These are phyloP conservation scores for Synanthedon formicaeformis DNA, from an alignment of 2,888 invertebrate genomes.

Conservation along the genomic window DNA sequence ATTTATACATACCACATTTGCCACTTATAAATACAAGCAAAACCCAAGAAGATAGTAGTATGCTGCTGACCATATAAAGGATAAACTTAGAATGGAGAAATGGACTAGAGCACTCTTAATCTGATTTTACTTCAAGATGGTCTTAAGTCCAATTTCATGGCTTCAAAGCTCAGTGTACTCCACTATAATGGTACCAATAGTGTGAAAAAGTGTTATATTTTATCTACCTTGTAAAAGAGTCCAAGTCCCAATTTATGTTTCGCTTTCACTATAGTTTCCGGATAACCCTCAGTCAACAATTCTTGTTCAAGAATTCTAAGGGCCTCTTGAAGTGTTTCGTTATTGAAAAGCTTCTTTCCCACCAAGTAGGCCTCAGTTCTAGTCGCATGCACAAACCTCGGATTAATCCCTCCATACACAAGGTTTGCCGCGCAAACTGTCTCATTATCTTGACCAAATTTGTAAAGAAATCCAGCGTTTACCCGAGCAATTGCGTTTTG, in stretches of 20 bases:
- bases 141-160: neutral
- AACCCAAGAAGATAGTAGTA: too few relatives aligned
- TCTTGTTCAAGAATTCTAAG: constrained; percentile 25
- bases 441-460: constrained; percentile 27
- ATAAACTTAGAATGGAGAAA: too few relatives aligned
- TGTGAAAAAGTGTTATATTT: neutral
- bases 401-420: constrained; percentile 71
- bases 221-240: constrained; percentile 73
- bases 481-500: constrained; percentile 81
- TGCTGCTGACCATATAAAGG: too few relatives aligned
- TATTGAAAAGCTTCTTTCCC: constrained; percentile 42
- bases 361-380: constrained; percentile 61
- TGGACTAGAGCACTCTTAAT: too few relatives aligned
- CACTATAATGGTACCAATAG: too few relatives aligned
- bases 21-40: too few relatives aligned
- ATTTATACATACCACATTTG: too few relatives aligned
- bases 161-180: neutral
- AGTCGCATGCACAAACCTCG: constrained; percentile 51
- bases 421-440: constrained; percentile 59
- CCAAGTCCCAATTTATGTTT: constrained; percentile 71
- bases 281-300: constrained; percentile 25
- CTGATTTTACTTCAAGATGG: too few relatives aligned
- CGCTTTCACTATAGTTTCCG: constrained; percentile 26
- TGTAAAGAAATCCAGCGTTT: constrained; percentile 77
- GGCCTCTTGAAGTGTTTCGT: constrained; percentile 24